A percentile compares a stretch with the other conserved stretches of the same genome.
Evolutionary conservation across 2,113 vertebrate species (phyloP).

Genomic region (Acanthisitta chloris): DNA sequence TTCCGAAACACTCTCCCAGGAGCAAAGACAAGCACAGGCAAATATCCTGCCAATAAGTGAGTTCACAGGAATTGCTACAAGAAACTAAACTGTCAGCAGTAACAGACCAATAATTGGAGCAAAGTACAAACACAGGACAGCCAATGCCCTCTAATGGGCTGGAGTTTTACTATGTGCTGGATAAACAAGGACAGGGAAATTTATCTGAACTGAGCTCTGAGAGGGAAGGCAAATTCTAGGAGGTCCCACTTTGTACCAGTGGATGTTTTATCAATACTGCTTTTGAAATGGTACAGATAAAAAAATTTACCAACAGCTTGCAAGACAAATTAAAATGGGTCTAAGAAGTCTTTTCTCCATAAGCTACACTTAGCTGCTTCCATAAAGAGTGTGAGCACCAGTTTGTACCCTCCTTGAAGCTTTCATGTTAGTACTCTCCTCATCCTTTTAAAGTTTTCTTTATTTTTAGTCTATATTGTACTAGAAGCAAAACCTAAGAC

Average conservation of each 20-base stretch:
- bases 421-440: not conserved
- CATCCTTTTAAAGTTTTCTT: not conserved
- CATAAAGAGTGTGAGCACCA: not conserved
- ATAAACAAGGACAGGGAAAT: not conserved
- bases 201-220: not conserved
- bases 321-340: not conserved
- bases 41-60: slow-evolving; percentile 52
- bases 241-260: not conserved
- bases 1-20: slow-evolving; percentile 45
- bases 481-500: not conserved
- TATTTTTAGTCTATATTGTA: not conserved
- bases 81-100: slow-evolving; percentile 27
- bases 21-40: slow-evolving; percentile 57
- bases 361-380: not conserved
- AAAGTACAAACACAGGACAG: not conserved
- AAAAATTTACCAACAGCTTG: not conserved
- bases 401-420: not conserved
- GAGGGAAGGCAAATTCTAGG: not conserved
- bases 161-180: not conserved
- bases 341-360: not conserved
- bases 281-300: not conserved
- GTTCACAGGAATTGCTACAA: slow-evolving; percentile 48
- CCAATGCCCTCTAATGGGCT: slow-evolving; percentile 35
- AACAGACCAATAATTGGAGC: not conserved
- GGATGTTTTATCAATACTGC: not conserved